These are phyloP conservation scores for Pungitius pungitius DNA, from an alignment of 2,113 vertebrate genomes.

Conservation along the genomic window DNA sequence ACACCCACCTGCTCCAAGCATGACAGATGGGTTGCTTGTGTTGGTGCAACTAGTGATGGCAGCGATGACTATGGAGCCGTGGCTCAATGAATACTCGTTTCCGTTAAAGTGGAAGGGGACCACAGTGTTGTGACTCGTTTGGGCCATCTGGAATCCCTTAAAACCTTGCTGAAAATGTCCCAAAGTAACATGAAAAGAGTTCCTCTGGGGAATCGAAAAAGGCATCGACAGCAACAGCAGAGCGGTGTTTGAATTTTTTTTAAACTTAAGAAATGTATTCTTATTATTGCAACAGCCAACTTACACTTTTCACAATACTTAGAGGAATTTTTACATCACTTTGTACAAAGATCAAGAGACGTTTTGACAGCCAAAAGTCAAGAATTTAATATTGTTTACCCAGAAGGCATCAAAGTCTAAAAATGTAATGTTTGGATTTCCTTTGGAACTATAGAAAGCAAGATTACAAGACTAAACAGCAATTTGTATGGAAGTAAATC, in stretches of 20 bases:
- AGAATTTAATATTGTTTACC: neutral
- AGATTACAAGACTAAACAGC: neutral
- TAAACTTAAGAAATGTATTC: neutral
- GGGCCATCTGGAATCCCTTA: constrained; percentile 92
- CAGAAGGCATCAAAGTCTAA: neutral
- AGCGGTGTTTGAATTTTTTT: neutral
- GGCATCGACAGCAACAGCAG: neutral
- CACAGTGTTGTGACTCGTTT: constrained; percentile 71
- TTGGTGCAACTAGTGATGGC: constrained; percentile 99
- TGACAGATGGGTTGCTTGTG: constrained; percentile 98
- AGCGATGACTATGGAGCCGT: constrained; percentile 96
- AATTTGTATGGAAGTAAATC: too few species aligned
- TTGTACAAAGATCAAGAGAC: neutral
- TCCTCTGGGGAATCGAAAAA: neutral
- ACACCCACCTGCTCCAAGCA: constrained; percentile 91
- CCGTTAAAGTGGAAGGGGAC: constrained; percentile 86
- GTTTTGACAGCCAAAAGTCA: neutral
- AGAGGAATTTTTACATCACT: neutral
- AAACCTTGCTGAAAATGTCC: constrained; percentile 89
- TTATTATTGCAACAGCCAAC: too few species aligned
- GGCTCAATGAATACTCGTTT: constrained; percentile 82
- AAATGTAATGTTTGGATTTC: neutral
- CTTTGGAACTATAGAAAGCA: neutral
- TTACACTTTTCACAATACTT: neutral
- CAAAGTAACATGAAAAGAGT: neutral